These are phyloP conservation scores for Ellobius talpinus DNA, from an alignment of 2,113 vertebrate species.

Conservation along the genomic window DNA sequence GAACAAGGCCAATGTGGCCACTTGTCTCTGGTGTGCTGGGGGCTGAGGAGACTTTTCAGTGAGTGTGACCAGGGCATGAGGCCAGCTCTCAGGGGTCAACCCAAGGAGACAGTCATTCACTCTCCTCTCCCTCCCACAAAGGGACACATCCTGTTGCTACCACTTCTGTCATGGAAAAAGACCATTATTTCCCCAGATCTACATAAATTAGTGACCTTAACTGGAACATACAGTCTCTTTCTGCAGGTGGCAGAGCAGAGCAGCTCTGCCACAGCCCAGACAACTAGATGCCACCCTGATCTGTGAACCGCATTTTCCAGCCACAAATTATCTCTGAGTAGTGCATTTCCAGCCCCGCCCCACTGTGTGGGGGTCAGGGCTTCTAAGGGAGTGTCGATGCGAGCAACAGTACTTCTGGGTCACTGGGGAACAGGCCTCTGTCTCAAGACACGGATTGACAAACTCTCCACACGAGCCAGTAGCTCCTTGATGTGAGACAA, in stretches of 20 bases:
- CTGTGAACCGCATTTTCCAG: background rate
- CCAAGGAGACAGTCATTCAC: background rate
- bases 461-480: constrained; percentile 88
- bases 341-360: background rate
- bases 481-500: constrained; percentile 90
- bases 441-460: constrained; percentile 91
- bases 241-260: background rate
- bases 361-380: background rate
- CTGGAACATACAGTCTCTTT: background rate
- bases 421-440: constrained; percentile 89
- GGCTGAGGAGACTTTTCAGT: background rate
- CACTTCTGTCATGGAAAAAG: background rate
- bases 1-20: background rate
- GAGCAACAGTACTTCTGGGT: background rate
- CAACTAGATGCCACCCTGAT: background rate
- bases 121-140: background rate
- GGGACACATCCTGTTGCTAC: background rate
- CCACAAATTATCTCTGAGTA: background rate
- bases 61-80: background rate
- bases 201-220: constrained; percentile 39
- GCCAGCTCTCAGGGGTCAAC: background rate
- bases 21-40: background rate
- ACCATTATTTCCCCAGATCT: background rate
- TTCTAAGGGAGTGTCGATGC: background rate
- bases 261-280: background rate